These are phyloP conservation scores for Arctopsyche grandis DNA, from an alignment of 1,140 invertebrate genomes.

Conservation along the genomic window DNA sequence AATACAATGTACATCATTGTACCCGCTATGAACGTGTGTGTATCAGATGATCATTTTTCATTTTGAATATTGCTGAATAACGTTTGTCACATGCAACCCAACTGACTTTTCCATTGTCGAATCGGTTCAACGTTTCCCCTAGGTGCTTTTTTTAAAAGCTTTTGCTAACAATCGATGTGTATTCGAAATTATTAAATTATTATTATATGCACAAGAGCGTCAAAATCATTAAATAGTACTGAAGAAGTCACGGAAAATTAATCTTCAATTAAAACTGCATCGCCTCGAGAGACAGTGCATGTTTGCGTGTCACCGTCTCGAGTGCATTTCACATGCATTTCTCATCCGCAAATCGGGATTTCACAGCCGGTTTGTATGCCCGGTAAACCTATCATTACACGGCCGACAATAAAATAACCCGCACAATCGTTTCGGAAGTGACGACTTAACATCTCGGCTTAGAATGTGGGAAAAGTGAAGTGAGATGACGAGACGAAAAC, in stretches of 20 bases:
- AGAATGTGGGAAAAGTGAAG: slow-evolving; percentile 12
- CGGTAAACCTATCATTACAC: slow-evolving; percentile 15
- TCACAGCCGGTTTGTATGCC: slow-evolving; percentile 24
- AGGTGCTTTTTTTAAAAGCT: background rate
- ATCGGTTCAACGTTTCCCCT: slow-evolving; percentile 10
- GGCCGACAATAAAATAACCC: slow-evolving; percentile 26
- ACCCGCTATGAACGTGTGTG: too few species aligned
- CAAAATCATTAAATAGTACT: too few species aligned
- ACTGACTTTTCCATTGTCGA: slow-evolving; percentile 14
- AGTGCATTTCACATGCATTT: slow-evolving; percentile 32
- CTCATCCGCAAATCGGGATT: slow-evolving; percentile 34
- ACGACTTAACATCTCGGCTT: slow-evolving; percentile 12
- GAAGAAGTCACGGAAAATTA: too few species aligned
- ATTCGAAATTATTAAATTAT: too few species aligned
- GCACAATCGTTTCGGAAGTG: slow-evolving; percentile 32
- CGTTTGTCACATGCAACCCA: slow-evolving; percentile 21
- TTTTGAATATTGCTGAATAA: slow-evolving; percentile 24
- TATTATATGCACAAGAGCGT: too few species aligned
- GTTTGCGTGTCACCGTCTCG: background rate
- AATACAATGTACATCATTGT: too few species aligned
- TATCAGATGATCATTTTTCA: slow-evolving; percentile 28
- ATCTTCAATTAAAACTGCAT: too few species aligned
- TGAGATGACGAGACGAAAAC: background rate
- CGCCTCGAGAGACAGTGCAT: background rate
- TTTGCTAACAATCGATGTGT: too few species aligned